phyloP scores from a whole-genome alignment of 2,113 vertebrate genomes.

The Axis porcinus region DNA sequence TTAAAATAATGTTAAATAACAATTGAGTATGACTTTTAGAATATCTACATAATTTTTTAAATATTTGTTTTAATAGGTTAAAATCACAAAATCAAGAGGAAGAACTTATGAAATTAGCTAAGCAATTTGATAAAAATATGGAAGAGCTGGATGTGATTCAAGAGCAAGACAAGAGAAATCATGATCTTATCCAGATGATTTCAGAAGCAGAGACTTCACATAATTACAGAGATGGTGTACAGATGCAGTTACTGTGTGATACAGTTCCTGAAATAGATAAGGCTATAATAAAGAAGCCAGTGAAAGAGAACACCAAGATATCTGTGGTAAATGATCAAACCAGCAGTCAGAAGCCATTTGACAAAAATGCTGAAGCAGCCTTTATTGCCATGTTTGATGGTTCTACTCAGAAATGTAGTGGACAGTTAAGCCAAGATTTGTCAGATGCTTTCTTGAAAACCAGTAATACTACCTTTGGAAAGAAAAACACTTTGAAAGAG shows the following conservation, averaged over 20 bases:
- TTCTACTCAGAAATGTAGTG: conserved; percentile 88
- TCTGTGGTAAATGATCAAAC: conserved; percentile 25
- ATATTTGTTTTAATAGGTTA: conserved; percentile 68
- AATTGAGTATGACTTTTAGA: not conserved
- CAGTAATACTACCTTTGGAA: conserved; percentile 47
- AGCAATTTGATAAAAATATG: conserved; percentile 92
- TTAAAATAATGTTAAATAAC: conserved; percentile 12
- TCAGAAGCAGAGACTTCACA: conserved; percentile 53
- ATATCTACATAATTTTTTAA: conserved; percentile 27
- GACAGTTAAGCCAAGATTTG: conserved; percentile 84
- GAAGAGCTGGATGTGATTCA: conserved; percentile 84
- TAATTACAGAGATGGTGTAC: conserved; percentile 47
- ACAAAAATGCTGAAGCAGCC: conserved; percentile 84
- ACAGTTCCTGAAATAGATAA: conserved; percentile 49
- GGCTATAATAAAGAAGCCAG: conserved; percentile 48
- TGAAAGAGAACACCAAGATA: conserved; percentile 61
- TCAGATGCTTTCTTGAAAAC: conserved; percentile 64
- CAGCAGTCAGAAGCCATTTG: conserved; percentile 71
- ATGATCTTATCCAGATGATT: conserved; percentile 46
- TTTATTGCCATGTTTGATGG: conserved; percentile 92
- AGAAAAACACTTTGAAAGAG: conserved; percentile 50
- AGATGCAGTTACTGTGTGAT: not conserved
- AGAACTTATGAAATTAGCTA: conserved; percentile 91
- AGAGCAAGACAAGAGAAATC: conserved; percentile 70
- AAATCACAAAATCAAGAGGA: conserved; percentile 86